A percentile compares a stretch with the other conserved stretches of the same genome.
phyloP scores from a whole-genome alignment of 2,113 vertebrate species.

The Vulpes lagopus region DNA sequence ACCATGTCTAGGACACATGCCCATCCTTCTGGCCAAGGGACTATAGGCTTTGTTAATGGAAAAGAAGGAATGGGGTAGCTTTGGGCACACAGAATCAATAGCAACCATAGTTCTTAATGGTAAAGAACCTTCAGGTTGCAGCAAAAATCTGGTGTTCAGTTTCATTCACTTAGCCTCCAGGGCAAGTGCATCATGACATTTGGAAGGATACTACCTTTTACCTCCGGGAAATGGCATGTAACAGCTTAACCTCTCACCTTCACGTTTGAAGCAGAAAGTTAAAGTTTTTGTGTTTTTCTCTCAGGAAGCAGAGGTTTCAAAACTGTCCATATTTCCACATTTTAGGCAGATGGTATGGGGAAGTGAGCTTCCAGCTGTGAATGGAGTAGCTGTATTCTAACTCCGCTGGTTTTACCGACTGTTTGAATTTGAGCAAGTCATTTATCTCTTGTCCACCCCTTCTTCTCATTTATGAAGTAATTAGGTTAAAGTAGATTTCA shows the following conservation, averaged over 20 bases:
- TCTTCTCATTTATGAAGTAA: constrained; percentile 59
- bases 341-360: background rate
- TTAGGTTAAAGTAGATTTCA: background rate
- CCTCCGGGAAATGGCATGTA: background rate
- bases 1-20: background rate
- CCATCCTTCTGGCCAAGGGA: background rate
- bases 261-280: constrained; percentile 42
- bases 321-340: background rate
- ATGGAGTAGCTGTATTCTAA: background rate
- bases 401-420: background rate
- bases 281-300: background rate
- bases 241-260: background rate
- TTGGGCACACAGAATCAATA: background rate
- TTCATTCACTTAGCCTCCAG: constrained; percentile 21
- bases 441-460: background rate
- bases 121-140: background rate
- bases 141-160: background rate
- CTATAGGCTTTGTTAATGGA: background rate
- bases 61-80: background rate
- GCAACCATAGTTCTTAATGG: background rate
- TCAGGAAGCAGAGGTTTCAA: constrained; percentile 18
- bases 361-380: background rate
- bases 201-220: background rate
- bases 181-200: background rate
- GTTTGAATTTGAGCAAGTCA: background rate